Evolutionary conservation across 2,888 invertebrate species (phyloP), one percentile per base, ranked within the genome.

Genomic region (Gari tellinella): DNA sequence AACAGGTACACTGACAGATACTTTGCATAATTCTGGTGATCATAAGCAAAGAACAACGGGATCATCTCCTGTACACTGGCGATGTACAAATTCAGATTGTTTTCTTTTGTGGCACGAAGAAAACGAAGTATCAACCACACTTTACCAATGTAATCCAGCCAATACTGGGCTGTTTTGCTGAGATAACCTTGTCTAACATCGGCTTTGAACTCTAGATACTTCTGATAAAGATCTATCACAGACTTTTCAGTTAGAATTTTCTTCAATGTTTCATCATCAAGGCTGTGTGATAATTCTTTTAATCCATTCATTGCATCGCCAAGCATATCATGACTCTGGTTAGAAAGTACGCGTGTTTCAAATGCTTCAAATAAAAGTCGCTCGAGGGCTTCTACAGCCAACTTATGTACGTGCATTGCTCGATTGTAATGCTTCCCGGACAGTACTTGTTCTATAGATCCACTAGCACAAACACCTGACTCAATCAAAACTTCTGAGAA

Each of bases 111-210:
- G 4, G 72, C 68, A 21, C 40, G n/a, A 8, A 58, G 57, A 2
- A 74, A 49, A n/a, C 12, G 17, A 15, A 81, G 61, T 12, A 81
- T 40, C 17, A 58, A 21, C n/a, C 51, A 25, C 10, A 78, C 43
- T 19, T 38, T 53, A 45, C 78, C 66, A 43, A 69, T 75, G 55
- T 74, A 78, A 5, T 41, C 8, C 31, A 72, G 19, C 81, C 70
- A 72, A 23, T 69, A 72, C 63, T 75, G 53, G 14, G 80, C 65
- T 12, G 72, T 76, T 49, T 77, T 70, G 2, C 67, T 77, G 5
- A 43, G 19, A 1, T 62, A 17, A 5, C 73, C 63, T 0, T 48
- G 12, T 45, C 63, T 51, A 21, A 70, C 55, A 12, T 21, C 10
- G 1, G 55, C 55, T 51, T 62, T 68, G 48, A 76, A 75, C 5